Percentiles rank a stretch among this genome's conserved stretches.
These are phyloP conservation scores for Branchinecta sandiegonensis DNA, from an alignment of 2,888 invertebrate species.

Conservation along the genomic window DNA sequence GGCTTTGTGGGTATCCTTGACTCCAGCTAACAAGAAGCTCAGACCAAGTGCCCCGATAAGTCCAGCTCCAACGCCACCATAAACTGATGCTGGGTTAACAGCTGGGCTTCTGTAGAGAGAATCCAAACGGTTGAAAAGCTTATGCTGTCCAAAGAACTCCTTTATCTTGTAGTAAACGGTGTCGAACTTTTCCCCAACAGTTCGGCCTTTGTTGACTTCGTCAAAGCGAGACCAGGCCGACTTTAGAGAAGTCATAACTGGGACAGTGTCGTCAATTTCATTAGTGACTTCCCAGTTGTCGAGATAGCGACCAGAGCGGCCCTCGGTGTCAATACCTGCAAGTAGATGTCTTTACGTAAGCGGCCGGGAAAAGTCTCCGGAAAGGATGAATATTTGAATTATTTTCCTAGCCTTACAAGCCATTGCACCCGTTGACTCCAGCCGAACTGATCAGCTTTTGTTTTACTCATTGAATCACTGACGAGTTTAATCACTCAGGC, in stretches of 20 bases:
- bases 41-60: neutral
- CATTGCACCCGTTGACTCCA: too few relatives aligned
- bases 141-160: neutral
- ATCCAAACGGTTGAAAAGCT: neutral
- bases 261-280: constrained; percentile 6
- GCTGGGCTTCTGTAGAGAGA: constrained; percentile 7
- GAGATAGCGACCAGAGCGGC: neutral
- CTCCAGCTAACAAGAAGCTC: neutral
- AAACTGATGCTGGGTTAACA: neutral
- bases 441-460: too few relatives aligned
- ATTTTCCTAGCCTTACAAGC: too few relatives aligned
- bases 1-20: neutral
- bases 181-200: neutral
- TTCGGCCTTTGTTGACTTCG: neutral
- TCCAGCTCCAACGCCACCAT: constrained; percentile 1
- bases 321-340: neutral
- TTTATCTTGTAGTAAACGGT: neutral
- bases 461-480: too few relatives aligned
- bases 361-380: too few relatives aligned
- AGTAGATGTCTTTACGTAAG: neutral
- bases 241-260: neutral
- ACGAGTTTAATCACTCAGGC: too few relatives aligned
- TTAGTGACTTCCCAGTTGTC: neutral
- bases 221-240: neutral
- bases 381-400: too few relatives aligned